Evolutionary conservation across 2,888 invertebrate genomes (phyloP), one percentile per base, ranked within the genome.

Genomic region (Oscheius onirici): DNA sequence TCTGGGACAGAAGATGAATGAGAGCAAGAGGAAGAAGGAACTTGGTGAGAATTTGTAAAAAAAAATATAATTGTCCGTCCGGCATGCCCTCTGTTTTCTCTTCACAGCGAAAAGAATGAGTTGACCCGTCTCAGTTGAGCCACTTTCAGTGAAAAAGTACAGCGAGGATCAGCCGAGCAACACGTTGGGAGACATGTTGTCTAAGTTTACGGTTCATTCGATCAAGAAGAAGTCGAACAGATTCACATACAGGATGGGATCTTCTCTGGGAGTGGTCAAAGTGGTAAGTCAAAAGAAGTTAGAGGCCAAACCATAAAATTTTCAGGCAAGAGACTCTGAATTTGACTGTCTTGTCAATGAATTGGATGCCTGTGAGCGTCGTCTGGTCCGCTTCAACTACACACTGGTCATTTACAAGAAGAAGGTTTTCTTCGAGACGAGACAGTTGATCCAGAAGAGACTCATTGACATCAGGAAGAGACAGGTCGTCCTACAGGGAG

Each of bases 1-100:
- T 49, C 71, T 85, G 34, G 85, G 82, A 0, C 77, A 82, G 54
- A 84, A 85, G 61, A 86, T 86, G 86, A 86, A 86, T 73, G 86
- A 86, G 44, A 82, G 80, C 46, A 83, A 83, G 51, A 55, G 85
- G 44, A 71, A 82, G 54, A 86, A 84, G 68, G 86, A 86, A 75
- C 66, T 86, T 17, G 75, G 84, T 84, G 24, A 66, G 74, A 41
- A 5, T 24, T 55, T 34, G 34, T 8, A 3, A 34, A 34, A 3
- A n/a, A n/a, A n/a, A n/a, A n/a, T n/a, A n/a, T n/a, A n/a, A 8
- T 34, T 34, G 34, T 34, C 34, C 34, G 34, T 34, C 8, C 34
- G 8, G 0, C 20, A 10, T 13, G 5, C 41, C 55, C 55, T 55
- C n/a, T 55, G 55, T 58, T 34, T 34, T n/a, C n/a, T n/a, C n/a